A percentile compares a stretch with the other conserved stretches of the same genome.
phyloP scores from a whole-genome alignment of 1,140 invertebrate genomes.

The Philotrypesis tridentata region DNA sequence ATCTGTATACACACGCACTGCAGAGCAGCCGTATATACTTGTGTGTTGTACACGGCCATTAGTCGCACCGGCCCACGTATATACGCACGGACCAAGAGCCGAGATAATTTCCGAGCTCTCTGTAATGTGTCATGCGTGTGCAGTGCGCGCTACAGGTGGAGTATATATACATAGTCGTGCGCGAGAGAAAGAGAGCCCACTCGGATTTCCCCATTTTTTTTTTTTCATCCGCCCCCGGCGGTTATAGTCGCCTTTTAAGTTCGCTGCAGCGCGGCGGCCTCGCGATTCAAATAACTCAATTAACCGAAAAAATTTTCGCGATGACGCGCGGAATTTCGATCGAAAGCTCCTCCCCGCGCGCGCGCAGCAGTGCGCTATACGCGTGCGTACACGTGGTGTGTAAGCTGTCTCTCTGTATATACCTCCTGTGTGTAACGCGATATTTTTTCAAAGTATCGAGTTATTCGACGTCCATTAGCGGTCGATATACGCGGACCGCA shows the following conservation, averaged over 20 bases:
- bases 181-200: background rate
- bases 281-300: background rate
- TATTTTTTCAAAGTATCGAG: conserved; percentile 38
- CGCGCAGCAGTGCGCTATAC: too few species aligned
- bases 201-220: conserved; percentile 28
- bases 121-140: too few species aligned
- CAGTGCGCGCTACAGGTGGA: conserved; percentile 28
- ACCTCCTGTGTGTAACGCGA: too few species aligned
- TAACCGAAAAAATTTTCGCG: background rate
- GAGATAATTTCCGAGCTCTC: conserved; percentile 15
- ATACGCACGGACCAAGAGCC: background rate
- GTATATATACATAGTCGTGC: background rate
- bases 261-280: background rate
- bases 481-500: conserved; percentile 12
- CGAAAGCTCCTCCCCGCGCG: too few species aligned
- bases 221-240: background rate
- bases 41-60: background rate
- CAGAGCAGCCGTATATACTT: background rate
- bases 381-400: too few species aligned
- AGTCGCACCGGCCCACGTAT: background rate
- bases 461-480: conserved; percentile 36
- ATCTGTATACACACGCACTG: too few species aligned
- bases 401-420: too few species aligned
- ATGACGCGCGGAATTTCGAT: conserved; percentile 12
- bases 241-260: background rate